Evolutionary conservation across 2,113 vertebrate genomes (phyloP).

Genomic region (Oenanthe melanoleuca): DNA sequence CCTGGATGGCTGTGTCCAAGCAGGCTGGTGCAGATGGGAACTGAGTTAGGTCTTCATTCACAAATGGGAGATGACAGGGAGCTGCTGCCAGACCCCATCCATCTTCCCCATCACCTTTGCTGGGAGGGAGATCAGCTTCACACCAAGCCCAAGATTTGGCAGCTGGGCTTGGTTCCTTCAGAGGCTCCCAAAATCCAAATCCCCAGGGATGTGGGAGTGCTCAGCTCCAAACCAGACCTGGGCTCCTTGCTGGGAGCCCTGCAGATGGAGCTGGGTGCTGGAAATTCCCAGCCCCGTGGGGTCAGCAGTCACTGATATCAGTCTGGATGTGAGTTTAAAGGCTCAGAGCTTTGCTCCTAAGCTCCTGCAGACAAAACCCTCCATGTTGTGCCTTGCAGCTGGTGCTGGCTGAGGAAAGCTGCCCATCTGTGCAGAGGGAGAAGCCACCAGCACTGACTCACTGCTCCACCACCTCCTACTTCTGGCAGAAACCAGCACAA

Average conservation of each 20-base stretch:
- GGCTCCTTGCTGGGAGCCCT: not conserved
- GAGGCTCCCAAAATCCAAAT: not conserved
- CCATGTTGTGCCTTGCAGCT: slow-evolving; percentile 18
- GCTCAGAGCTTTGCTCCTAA: not conserved
- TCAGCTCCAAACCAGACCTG: not conserved
- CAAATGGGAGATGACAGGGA: slow-evolving; percentile 10
- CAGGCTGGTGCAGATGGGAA: slow-evolving; percentile 8
- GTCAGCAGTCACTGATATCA: not conserved
- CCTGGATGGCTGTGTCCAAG: not conserved
- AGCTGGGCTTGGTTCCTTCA: not conserved
- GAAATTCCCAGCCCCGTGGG: not conserved
- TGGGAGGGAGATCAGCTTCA: slow-evolving; percentile 16
- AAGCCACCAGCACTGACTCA: slow-evolving; percentile 36
- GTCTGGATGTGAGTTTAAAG: slow-evolving; percentile 32
- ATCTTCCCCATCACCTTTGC: slow-evolving; percentile 5
- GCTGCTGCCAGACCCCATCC: not conserved
- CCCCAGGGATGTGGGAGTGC: not conserved
- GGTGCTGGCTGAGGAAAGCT: slow-evolving; percentile 17
- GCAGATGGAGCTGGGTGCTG: not conserved
- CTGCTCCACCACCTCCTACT: not conserved
- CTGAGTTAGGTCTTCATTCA: slow-evolving; percentile 16
- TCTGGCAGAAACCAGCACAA: not conserved
- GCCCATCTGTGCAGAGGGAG: slow-evolving; percentile 22
- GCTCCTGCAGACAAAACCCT: not conserved
- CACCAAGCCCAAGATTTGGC: not conserved